Base-by-base conservation (phyloP, 1,140 invertebrate genomes). In the Drosophila tsacasi region DNA sequence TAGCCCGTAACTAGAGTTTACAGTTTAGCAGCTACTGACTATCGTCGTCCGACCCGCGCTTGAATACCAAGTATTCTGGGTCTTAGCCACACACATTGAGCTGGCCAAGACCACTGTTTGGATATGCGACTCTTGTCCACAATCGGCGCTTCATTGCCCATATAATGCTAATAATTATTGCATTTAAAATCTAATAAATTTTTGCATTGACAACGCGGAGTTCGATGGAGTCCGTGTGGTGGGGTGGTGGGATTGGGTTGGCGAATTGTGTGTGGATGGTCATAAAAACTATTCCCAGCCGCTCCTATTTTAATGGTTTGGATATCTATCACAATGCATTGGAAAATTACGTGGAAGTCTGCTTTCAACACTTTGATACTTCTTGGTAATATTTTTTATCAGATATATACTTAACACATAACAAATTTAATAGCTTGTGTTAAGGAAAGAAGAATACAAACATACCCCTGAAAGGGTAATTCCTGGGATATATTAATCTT, bases 171-270 rank as follows among this genome's bases (percentile, higher is more conserved):
- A 91, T 91, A 91, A 91, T 91, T 91, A 91, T 91, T 91, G 89
- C 87, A 89, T 91, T 91, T 91, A 91, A 91, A 91, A 91, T 91
- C 83, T 91, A 91, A 91, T 91, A 91, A 91, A 91, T 91, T 89
- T 84, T 50, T 69, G 85, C 81, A 89, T 89, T 89, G 84, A 89
- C 84, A 90, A 84, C 25, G 60, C 79, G 83, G 79, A 87, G 83
- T 86, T 87, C 58, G 46, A 27, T 30, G 40, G 17, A 66, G 68
- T 30, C 21, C 42, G 32, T 65, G 42, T 23, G 39, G 35, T 47
- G 60, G 23, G n/a, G 50, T n/a, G n/a, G 50, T n/a, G 39, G 23
- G 35, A 19, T 46, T 35, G 25, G 30, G 17, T 50, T 50, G 35
- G 46, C 15, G 15, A 7, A 47, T 13, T 37, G 35, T 13, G 35